Conservation (phyloP, 1,140 invertebrate species). For the Dinoponera quadriceps region DNA sequence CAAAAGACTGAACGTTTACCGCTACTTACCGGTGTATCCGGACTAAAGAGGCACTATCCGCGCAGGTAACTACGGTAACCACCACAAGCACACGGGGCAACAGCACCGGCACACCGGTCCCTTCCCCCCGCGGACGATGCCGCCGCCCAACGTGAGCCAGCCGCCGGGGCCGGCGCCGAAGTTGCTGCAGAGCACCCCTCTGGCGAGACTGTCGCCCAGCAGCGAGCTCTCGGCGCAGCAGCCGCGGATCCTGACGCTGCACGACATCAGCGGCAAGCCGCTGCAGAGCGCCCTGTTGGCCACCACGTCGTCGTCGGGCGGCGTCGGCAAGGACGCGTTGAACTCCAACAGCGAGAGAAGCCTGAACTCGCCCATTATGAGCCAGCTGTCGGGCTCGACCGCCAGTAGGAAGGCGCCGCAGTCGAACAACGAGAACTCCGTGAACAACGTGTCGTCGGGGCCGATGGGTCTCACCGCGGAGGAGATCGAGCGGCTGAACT, state of each 20-base stretch:
- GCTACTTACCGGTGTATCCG: no score
- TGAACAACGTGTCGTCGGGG: slow-evolving; percentile 87
- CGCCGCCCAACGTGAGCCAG: slow-evolving; percentile 89
- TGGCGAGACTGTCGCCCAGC: slow-evolving; percentile 95
- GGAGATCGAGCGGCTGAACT: slow-evolving; percentile 96
- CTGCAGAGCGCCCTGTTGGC: slow-evolving; percentile 94
- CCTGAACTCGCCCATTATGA: slow-evolving; percentile 96
- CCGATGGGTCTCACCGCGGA: slow-evolving; percentile 95
- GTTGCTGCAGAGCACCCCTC: slow-evolving; percentile 93
- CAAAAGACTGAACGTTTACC: no score
- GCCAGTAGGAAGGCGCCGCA: slow-evolving; percentile 89
- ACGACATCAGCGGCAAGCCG: slow-evolving; percentile 97
- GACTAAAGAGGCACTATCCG: neutral
- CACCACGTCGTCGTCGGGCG: slow-evolving; percentile 94
- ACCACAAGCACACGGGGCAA: slow-evolving; percentile 91
- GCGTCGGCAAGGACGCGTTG: slow-evolving; percentile 92
- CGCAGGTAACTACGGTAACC: slow-evolving; percentile 86
- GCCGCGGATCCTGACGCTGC: slow-evolving; percentile 95
- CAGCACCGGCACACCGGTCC: slow-evolving; percentile 91
- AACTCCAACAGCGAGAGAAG: slow-evolving; percentile 96
- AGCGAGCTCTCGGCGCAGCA: slow-evolving; percentile 96
- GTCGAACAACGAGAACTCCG: slow-evolving; percentile 82
- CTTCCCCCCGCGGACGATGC: slow-evolving; percentile 89
- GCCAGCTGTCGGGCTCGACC: slow-evolving; percentile 93
- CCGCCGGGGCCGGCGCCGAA: slow-evolving; percentile 87